Percentiles rank a stretch among this genome's conserved stretches.
Conservation (phyloP, 30 jellyfish, hydroid and myxozoan genomes). For the Aurelia aurita complex sp. Pacific region DNA sequence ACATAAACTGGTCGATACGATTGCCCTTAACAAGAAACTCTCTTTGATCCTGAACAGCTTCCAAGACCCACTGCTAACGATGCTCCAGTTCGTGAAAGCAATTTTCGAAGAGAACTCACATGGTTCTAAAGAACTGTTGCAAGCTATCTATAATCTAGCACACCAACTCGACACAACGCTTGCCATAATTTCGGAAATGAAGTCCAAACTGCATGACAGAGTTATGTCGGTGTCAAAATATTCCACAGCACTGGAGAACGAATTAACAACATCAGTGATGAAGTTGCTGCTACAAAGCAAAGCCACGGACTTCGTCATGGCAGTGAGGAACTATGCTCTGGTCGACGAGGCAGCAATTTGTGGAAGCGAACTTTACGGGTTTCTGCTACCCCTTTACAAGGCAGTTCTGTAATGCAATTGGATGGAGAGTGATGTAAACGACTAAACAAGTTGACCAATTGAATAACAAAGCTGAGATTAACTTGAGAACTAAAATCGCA, state of each 20-base stretch:
- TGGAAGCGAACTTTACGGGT: neutral
- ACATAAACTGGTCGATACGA: neutral
- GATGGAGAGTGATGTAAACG: too few species aligned
- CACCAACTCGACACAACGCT: neutral
- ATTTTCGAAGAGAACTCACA: neutral
- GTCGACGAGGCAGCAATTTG: neutral
- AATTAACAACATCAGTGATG: slow-evolving; percentile 1
- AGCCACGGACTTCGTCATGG: neutral
- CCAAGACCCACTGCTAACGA: slow-evolving; percentile 6
- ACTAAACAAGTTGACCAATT: too few species aligned
- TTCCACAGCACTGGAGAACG: slow-evolving; percentile 1
- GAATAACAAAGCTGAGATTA: too few species aligned
- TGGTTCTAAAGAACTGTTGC: neutral
- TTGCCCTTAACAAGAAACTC: slow-evolving; percentile 9
- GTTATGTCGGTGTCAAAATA: neutral
- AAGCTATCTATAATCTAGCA: neutral
- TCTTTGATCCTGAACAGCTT: neutral
- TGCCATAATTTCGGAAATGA: neutral
- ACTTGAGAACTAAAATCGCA: too few species aligned
- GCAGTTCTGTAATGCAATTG: too few species aligned
- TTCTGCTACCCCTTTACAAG: too few species aligned
- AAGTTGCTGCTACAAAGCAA: slow-evolving; percentile 8
- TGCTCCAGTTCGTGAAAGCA: slow-evolving; percentile 1
- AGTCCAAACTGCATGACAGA: neutral
- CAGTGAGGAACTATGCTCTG: slow-evolving; percentile 32